These are phyloP conservation scores for Hipparchia sbordonii DNA, from an alignment of 2,888 invertebrate species.

Conservation along the genomic window DNA sequence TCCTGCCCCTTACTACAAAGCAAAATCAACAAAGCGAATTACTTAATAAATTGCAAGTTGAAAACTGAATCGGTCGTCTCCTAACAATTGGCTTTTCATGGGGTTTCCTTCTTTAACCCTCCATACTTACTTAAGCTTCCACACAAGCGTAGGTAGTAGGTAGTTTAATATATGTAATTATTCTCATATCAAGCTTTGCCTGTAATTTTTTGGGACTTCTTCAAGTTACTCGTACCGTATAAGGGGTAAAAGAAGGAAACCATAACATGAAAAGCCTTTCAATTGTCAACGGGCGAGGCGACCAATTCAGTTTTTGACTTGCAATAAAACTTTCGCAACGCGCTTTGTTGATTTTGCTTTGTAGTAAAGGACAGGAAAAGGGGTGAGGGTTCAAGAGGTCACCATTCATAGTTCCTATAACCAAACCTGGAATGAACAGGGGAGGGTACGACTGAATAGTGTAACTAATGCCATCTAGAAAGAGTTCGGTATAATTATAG, in stretches of 20 bases:
- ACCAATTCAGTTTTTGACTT: neutral
- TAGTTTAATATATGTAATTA: too few relatives aligned
- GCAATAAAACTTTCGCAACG: conserved; percentile 14
- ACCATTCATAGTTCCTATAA: conserved; percentile 19
- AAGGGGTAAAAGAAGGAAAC: neutral
- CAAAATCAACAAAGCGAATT: too few relatives aligned
- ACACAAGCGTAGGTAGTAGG: too few relatives aligned
- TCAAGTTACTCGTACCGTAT: too few relatives aligned
- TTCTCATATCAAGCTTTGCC: too few relatives aligned
- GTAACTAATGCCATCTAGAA: neutral
- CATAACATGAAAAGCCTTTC: neutral
- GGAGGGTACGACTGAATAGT: neutral
- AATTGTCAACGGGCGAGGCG: neutral
- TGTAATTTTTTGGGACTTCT: too few relatives aligned
- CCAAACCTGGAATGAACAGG: neutral
- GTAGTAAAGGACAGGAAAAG: conserved; percentile 6
- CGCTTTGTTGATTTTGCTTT: conserved; percentile 22
- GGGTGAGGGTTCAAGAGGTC: conserved; percentile 10
- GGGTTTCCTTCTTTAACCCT: too few relatives aligned
- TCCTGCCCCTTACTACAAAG: too few relatives aligned
- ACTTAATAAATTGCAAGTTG: too few relatives aligned
- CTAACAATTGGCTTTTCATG: too few relatives aligned
- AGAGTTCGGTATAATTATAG: neutral
- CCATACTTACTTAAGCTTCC: too few relatives aligned
- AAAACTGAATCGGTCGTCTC: too few relatives aligned